Evolutionary conservation across 1,140 invertebrate species (phyloP), one percentile per base, ranked within the genome.

Genomic region (Heliothis subflexa): DNA sequence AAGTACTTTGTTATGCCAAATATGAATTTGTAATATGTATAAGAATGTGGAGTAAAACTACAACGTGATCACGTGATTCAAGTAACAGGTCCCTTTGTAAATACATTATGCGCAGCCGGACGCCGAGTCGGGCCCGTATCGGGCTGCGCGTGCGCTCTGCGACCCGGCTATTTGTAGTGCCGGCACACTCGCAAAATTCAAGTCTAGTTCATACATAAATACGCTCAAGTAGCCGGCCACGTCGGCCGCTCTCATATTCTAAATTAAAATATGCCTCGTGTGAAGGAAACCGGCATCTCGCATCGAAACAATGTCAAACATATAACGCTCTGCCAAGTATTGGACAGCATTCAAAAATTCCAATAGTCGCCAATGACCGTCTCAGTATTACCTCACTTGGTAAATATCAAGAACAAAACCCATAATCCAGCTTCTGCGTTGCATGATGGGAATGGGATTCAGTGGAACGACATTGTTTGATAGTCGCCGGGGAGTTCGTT

Each of bases 101-200:
- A 81, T 78, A 84, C 77, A 74, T 40, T n/a, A 62, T 49, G 33
- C 18, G 16, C 5, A 18, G 55, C 45, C 57, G 16, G 61, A 25
- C 55, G 45, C 49, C 59, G 64, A 52, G 57, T 52, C 21, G 33
- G 47, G 40, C 28, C 59, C 14, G 57, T 40, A 64, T 76, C 61
- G 73, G 61, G 14, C 72, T 57, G 72, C 59, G 72, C 59, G 57
- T 57, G 72, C 59, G 72, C 59, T 62, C 72, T 21, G 57, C 59
- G 84, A 81, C 47, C 81, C 71, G 68, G 85, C 85, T 89, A 89
- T 89, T 89, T 89, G 83, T 79, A 80, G 82, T 76, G 25, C 18
- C 81, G 76, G 83, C 80, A 78, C 80, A 86, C 77, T 85, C 77
- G 83, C 86, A 73, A 86, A 86, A 83, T 85, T 85, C n/a, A 64